Evolutionary conservation across 2,113 vertebrate genomes (phyloP).

Genomic region (Lepus americanus): DNA sequence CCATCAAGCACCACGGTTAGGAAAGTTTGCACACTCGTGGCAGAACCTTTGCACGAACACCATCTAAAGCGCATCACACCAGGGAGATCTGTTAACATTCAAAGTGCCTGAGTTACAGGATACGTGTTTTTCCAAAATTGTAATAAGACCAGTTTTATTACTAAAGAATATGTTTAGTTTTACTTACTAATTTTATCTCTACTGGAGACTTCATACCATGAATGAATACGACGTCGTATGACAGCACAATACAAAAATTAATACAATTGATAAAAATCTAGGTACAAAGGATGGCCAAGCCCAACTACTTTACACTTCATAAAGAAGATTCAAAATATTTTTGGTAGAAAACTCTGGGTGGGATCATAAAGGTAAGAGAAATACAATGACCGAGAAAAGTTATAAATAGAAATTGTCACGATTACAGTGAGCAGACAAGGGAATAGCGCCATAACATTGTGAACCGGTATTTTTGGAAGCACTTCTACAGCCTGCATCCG

Average conservation of each 20-base stretch:
- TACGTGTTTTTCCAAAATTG: neutral
- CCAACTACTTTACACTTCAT: neutral
- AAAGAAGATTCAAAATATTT: conserved; percentile 35
- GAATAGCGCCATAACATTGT: neutral
- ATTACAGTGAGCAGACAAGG: neutral
- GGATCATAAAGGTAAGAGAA: neutral
- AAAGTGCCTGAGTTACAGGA: neutral
- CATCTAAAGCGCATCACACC: neutral
- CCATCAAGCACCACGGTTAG: no score
- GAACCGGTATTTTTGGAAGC: neutral
- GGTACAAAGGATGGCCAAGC: no score
- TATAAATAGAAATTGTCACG: conserved; percentile 33
- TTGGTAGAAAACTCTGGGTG: conserved; percentile 32
- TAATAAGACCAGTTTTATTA: neutral
- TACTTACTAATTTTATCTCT: conserved; percentile 7
- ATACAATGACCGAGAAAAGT: conserved; percentile 8
- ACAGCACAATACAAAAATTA: conserved; percentile 33
- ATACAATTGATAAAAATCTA: neutral
- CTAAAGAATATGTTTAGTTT: neutral
- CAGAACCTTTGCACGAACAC: neutral
- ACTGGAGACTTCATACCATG: neutral
- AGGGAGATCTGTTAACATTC: neutral
- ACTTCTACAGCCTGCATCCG: neutral
- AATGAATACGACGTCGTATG: neutral
- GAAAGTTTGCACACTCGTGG: neutral